A percentile compares a stretch with the other conserved stretches of the same genome.
Evolutionary conservation across 2,888 invertebrate species (phyloP).

Genomic region (Agrochola lychnidis): DNA sequence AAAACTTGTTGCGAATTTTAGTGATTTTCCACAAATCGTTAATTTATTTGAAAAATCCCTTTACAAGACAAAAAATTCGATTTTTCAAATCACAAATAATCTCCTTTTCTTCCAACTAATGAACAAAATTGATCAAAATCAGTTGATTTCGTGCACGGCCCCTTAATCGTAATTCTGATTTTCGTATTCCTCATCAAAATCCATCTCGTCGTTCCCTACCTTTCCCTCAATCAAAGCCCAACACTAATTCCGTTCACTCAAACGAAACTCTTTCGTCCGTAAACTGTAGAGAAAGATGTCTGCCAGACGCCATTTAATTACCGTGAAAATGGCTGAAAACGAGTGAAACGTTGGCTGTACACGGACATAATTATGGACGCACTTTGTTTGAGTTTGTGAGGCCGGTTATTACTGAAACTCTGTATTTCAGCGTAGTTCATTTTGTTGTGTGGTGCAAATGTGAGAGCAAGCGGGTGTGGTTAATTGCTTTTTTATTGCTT

Average conservation of each 20-base stretch:
- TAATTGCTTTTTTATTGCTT: neutral
- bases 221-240: slow-evolving; percentile 34
- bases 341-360: slow-evolving; percentile 58
- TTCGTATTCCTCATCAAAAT: neutral
- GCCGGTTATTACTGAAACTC: slow-evolving; percentile 74
- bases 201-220: neutral
- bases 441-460: slow-evolving; percentile 56
- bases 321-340: slow-evolving; percentile 72
- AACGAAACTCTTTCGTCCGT: slow-evolving; percentile 42
- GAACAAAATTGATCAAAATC: too few relatives aligned
- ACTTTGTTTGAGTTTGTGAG: slow-evolving; percentile 75
- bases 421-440: slow-evolving; percentile 72
- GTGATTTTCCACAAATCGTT: too few relatives aligned
- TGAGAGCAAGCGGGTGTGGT: neutral
- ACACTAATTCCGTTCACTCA: slow-evolving; percentile 45
- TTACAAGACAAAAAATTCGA: too few relatives aligned
- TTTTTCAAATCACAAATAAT: too few relatives aligned
- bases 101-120: too few relatives aligned
- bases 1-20: too few relatives aligned
- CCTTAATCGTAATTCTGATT: neutral
- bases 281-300: slow-evolving; percentile 62
- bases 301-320: slow-evolving; percentile 69
- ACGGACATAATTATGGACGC: slow-evolving; percentile 72
- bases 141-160: too few relatives aligned
- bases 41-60: too few relatives aligned